Conservation (phyloP, 2,797 vertebrate genomes). For the Luscinia luscinia region DNA sequence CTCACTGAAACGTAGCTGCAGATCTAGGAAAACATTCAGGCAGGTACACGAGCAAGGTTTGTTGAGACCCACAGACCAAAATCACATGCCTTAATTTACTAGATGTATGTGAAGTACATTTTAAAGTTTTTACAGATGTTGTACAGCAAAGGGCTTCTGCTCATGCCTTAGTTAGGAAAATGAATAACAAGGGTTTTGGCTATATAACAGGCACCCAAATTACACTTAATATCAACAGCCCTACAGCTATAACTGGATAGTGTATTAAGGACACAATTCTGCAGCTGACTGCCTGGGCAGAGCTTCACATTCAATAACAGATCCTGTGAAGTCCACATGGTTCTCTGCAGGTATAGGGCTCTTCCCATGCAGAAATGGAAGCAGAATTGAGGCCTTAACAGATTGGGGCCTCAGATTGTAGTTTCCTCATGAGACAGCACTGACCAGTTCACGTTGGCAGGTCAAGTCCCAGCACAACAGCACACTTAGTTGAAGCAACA, state of each 20-base stretch:
- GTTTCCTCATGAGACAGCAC: background rate
- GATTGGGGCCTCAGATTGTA: background rate
- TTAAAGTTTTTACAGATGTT: slow-evolving; percentile 19
- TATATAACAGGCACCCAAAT: slow-evolving; percentile 61
- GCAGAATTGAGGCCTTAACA: slow-evolving; percentile 42
- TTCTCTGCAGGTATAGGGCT: background rate
- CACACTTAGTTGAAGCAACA: background rate
- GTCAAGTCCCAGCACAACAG: background rate
- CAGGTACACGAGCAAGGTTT: slow-evolving; percentile 60
- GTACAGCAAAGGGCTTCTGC: slow-evolving; percentile 62
- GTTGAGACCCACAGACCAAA: slow-evolving; percentile 60
- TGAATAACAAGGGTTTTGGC: slow-evolving; percentile 54
- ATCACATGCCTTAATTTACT: slow-evolving; percentile 66
- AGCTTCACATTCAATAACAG: slow-evolving; percentile 23
- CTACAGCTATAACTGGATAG: background rate
- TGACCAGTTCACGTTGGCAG: background rate
- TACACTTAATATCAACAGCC: slow-evolving; percentile 33
- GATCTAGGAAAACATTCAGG: slow-evolving; percentile 59
- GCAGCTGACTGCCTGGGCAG: slow-evolving; percentile 22
- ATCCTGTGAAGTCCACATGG: background rate
- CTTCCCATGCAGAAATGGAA: background rate
- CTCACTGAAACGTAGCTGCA: slow-evolving; percentile 19
- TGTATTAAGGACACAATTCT: slow-evolving; percentile 38
- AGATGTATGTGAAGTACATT: slow-evolving; percentile 16
- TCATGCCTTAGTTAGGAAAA: slow-evolving; percentile 64